phyloP scores from a whole-genome alignment of 2,113 vertebrate genomes.

The Chlorodrepanis virens region DNA sequence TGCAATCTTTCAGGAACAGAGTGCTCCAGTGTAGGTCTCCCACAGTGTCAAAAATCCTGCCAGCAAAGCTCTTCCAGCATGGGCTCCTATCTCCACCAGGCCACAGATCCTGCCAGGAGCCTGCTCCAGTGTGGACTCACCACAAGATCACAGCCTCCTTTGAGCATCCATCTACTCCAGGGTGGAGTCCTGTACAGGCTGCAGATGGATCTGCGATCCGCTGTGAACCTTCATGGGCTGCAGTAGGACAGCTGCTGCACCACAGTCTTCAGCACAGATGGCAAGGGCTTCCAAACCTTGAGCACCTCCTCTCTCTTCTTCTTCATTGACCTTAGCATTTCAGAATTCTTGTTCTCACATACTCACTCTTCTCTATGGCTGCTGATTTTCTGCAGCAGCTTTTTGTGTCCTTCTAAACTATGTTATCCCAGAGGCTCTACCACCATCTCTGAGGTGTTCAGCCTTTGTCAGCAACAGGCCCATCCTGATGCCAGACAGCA shows the following conservation, averaged over 20 bases:
- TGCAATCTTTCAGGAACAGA: not conserved
- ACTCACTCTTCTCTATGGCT: not conserved
- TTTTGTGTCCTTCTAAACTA: not conserved
- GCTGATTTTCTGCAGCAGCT: not conserved
- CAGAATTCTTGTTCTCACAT: not conserved
- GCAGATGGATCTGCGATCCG: not conserved
- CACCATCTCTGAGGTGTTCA: not conserved
- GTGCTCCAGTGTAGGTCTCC: not conserved
- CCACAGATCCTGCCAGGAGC: not conserved
- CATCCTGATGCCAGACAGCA: not conserved
- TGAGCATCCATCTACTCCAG: not conserved
- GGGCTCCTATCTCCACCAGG: not conserved
- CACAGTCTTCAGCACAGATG: fast-evolving
- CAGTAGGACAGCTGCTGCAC: not conserved
- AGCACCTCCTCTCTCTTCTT: not conserved
- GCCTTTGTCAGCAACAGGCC: not conserved
- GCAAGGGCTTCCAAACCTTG: not conserved
- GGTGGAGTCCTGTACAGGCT: not conserved
- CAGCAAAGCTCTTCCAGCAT: not conserved
- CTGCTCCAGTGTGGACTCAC: not conserved
- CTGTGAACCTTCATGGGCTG: not conserved
- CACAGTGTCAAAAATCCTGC: not conserved
- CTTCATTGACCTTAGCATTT: not conserved
- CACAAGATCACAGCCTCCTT: not conserved
- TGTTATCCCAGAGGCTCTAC: not conserved